Base-by-base conservation (phyloP, 2,797 vertebrate species). In the Macropodus opercularis region DNA sequence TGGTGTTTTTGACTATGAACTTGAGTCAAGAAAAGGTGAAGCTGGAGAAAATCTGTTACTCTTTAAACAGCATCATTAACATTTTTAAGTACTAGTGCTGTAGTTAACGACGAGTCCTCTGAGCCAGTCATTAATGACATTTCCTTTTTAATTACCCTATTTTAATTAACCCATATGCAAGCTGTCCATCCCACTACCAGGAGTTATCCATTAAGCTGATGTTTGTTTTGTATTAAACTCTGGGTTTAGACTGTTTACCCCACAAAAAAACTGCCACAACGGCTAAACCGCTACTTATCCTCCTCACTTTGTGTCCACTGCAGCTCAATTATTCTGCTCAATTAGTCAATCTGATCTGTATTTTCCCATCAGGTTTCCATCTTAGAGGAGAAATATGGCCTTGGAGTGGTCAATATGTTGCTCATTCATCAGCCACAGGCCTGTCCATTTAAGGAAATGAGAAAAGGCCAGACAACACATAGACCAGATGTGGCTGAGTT, bases 401-500 rank as follows among this genome's bases (percentile, higher is more conserved):
- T 75, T 62, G 17, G 81, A 90, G 86, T 91, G 93, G 93, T 96
- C 95, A 95, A 95, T 95, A 94, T 63, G 72, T 56, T 82, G 80
- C 86, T 86, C 93, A 93, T 95, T 94, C 92, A 94, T 94, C 94
- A 95, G 89, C 88, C 75, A 63, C 13, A 34, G 82, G 73, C 75
- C 88, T 86, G 91, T 90, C 91, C 93, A 95, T 94, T 95, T 94
- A 95, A 93, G 93, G 87, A 94, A 95, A 96, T 96, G 93, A 96
- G 93, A 94, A 94, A 91, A 85, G 81, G 89, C 87, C 88, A 90
- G 92, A 93, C 91, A 95, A 95, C 92, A 94, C 89, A 87, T 14
- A 73, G 75, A 81, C 90, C 93, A 94, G 91, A 93, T 95, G 93
- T 92, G 93, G 79, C 85, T 72, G 87, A 80, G 91, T 90, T 91